Conservation (phyloP, 1,140 invertebrate genomes). For the Diabrotica undecimpunctata region DNA sequence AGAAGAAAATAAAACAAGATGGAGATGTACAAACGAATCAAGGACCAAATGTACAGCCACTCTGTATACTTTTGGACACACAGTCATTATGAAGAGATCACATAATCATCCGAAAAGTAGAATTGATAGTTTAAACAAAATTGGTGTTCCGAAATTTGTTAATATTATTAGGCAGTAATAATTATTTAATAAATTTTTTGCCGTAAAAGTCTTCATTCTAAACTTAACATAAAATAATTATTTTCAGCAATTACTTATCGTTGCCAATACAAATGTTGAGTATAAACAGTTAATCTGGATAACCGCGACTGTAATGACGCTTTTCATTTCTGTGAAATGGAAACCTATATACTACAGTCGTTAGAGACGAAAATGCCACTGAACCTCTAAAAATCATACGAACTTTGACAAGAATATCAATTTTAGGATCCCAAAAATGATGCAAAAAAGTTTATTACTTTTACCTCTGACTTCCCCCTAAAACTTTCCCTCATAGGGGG, state of each 20-base stretch:
- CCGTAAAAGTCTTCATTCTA: not conserved
- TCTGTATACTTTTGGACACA: slow-evolving; percentile 26
- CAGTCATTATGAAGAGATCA: slow-evolving; percentile 22
- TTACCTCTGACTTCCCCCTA: too few relatives aligned
- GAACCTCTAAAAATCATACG: too few relatives aligned
- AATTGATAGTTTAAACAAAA: slow-evolving; percentile 6
- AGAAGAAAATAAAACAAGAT: slow-evolving; percentile 26
- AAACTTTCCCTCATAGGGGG: too few relatives aligned
- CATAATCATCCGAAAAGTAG: slow-evolving; percentile 28
- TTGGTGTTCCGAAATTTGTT: not conserved
- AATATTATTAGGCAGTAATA: not conserved
- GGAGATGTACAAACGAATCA: slow-evolving; percentile 28
- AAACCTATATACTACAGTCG: too few relatives aligned
- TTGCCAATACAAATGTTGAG: too few relatives aligned
- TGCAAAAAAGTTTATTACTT: too few relatives aligned
- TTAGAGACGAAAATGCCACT: too few relatives aligned
- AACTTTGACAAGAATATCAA: too few relatives aligned
- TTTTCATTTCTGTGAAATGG: too few relatives aligned
- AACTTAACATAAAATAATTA: not conserved
- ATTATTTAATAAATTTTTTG: not conserved
- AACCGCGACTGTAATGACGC: too few relatives aligned
- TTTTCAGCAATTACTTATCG: not conserved
- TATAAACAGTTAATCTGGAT: too few relatives aligned
- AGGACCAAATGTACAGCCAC: slow-evolving; percentile 27
- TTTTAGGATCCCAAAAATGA: too few relatives aligned